Evolutionary conservation across 2,113 vertebrate species (phyloP).

Genomic region (Planiliza haematocheilus): DNA sequence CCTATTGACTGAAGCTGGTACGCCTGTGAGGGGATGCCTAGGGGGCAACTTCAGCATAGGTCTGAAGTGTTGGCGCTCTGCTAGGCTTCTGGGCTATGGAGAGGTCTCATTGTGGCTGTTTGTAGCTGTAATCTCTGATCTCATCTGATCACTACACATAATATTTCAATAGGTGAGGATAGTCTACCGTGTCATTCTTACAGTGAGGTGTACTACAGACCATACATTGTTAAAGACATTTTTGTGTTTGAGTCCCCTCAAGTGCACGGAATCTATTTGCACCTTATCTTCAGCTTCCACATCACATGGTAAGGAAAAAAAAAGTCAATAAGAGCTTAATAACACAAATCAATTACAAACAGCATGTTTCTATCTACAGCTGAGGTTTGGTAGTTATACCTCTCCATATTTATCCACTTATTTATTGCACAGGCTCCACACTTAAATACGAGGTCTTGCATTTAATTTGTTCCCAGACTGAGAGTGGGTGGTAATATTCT

Average conservation of each 20-base stretch:
- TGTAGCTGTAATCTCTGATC: constrained; percentile 12
- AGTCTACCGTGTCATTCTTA: background rate
- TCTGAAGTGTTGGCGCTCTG: constrained; percentile 19
- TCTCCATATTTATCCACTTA: no score
- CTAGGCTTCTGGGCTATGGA: constrained; percentile 8
- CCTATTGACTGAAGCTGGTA: constrained; percentile 26
- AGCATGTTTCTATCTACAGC: background rate
- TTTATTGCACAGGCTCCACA: no score
- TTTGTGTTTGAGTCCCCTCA: background rate
- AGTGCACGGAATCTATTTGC: background rate
- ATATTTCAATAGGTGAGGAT: background rate
- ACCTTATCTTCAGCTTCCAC: no score
- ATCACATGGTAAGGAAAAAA: no score
- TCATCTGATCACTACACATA: background rate
- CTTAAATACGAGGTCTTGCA: no score
- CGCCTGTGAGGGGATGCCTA: constrained; percentile 34
- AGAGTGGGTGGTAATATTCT: background rate
- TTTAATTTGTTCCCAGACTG: background rate
- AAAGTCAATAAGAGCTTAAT: no score
- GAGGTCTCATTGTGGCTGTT: background rate
- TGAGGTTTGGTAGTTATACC: no score
- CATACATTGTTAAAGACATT: no score
- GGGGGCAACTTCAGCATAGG: constrained; percentile 39
- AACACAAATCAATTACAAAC: background rate
- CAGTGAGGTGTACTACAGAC: no score